A percentile compares a stretch with the other conserved stretches of the same genome.
Evolutionary conservation across 2,888 invertebrate genomes (phyloP).

Genomic region (Acronicta aceris): DNA sequence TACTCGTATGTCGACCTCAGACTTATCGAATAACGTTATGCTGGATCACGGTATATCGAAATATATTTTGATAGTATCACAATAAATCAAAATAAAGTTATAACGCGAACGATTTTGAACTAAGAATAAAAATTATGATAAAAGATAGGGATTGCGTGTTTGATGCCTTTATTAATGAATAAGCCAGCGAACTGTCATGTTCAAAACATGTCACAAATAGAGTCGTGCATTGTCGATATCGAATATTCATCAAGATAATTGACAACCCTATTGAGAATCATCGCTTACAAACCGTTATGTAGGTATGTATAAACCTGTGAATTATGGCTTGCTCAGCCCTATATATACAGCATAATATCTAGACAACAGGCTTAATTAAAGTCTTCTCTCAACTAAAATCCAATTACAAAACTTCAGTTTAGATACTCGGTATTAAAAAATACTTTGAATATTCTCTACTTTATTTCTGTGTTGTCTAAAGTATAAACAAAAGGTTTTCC

Average conservation of each 20-base stretch:
- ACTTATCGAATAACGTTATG: too few species aligned
- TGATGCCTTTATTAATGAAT: not conserved
- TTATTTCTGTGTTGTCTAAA: conserved; percentile 36
- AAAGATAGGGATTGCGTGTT: not conserved
- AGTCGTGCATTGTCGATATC: conserved; percentile 5
- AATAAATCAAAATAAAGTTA: too few species aligned
- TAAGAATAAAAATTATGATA: not conserved
- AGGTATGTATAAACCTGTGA: not conserved
- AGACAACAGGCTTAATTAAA: conserved; percentile 33
- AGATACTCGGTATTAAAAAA: conserved; percentile 36
- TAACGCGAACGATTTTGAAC: not conserved
- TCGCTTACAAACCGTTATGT: conserved; percentile 4
- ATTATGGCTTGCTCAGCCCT: conserved; percentile 6
- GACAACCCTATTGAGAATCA: conserved; percentile 19
- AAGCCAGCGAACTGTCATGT: conserved; percentile 11
- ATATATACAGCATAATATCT: conserved; percentile 14
- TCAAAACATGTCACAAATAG: conserved; percentile 17
- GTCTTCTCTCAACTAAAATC: conserved; percentile 29
- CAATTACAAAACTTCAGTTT: conserved; percentile 40
- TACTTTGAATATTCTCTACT: conserved; percentile 23
- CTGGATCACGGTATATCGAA: too few species aligned
- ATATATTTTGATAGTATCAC: too few species aligned
- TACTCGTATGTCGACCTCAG: too few species aligned
- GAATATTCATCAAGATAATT: conserved; percentile 16
- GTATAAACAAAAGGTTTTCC: conserved; percentile 42